Base-by-base conservation (phyloP, 2,113 vertebrate genomes). In the Platysternon megacephalum region DNA sequence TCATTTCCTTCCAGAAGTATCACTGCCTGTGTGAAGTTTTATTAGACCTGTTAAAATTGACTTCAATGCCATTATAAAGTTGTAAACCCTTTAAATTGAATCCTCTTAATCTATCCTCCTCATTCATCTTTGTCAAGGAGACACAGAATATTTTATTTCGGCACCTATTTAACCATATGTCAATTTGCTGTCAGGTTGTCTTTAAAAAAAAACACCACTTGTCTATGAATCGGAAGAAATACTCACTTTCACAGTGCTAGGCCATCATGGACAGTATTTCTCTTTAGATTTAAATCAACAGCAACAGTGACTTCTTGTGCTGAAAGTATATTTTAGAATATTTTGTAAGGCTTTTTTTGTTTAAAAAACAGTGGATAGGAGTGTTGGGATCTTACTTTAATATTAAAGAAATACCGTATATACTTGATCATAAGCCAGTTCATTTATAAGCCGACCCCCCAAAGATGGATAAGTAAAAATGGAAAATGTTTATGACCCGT, bases 301-400 rank as follows among this genome's bases (percentile, higher is more conserved):
- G n/a, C 0, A 22, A 39, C 35, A 84, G 14, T 44, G 29, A 86
- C 79, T 82, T 85, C 35, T 58, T 53, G 93, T 81, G 72, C 55
- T 14, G 81, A 52, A 85, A 87, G 61, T 88, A 76, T 82, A 95
- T 95, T 92, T 89, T 90, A 35, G 49, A 82, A 14, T 19, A 93
- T 89, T 61, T 85, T 55, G 28, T 1, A 89, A 96, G 35, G 83
- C 56, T 81, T 93, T 86, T 97, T 83, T 86, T 12, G 39, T 89
- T 91, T 86, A 22, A 91, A 56, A 8, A 91, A 92, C 44, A 76
- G 95, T 29, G 79, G 76, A 91, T 84, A 26, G 95, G 93, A 91
- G 94, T 88, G 84, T 80, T 80, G 88, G 79, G n/a, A 95, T 91
- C 78, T 44, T 1, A 89, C 95, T 48, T 86, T 53, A 82, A 55